Conservation (phyloP, 2,797 vertebrate genomes). For the Gallirallus australis region DNA sequence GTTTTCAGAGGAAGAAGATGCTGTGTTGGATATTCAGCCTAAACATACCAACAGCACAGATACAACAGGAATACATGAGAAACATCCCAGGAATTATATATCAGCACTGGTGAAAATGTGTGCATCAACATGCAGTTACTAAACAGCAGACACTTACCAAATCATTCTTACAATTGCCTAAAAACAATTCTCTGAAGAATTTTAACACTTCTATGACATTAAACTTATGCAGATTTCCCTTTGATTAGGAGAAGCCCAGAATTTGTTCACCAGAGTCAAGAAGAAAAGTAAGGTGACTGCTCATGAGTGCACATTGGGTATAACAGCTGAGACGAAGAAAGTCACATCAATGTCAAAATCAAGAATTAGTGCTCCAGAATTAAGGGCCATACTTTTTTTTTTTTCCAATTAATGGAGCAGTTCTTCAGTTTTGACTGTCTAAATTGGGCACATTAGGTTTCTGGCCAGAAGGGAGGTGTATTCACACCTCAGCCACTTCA, state of each 20-base stretch:
- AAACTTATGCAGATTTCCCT: neutral
- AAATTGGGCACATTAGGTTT: neutral
- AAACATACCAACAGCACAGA: neutral
- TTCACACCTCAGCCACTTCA: neutral
- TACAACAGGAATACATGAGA: neutral
- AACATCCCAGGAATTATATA: neutral
- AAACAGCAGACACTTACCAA: neutral
- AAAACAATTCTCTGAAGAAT: neutral
- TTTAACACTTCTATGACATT: neutral
- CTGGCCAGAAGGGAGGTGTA: neutral
- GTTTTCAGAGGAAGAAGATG: neutral
- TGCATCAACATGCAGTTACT: neutral
- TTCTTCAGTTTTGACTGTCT: neutral
- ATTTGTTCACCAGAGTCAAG: neutral
- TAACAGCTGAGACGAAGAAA: neutral
- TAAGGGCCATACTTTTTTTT: neutral
- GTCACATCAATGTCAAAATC: neutral
- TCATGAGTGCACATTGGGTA: neutral
- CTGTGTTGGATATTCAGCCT: neutral
- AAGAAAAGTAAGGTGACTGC: neutral
- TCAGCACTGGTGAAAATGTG: neutral
- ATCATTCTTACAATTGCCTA: neutral
- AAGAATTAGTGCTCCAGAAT: neutral
- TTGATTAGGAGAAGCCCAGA: neutral
- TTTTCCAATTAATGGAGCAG: neutral